These are phyloP conservation scores for Cheilosia variabilis DNA, from an alignment of 2,888 invertebrate genomes.

Conservation along the genomic window DNA sequence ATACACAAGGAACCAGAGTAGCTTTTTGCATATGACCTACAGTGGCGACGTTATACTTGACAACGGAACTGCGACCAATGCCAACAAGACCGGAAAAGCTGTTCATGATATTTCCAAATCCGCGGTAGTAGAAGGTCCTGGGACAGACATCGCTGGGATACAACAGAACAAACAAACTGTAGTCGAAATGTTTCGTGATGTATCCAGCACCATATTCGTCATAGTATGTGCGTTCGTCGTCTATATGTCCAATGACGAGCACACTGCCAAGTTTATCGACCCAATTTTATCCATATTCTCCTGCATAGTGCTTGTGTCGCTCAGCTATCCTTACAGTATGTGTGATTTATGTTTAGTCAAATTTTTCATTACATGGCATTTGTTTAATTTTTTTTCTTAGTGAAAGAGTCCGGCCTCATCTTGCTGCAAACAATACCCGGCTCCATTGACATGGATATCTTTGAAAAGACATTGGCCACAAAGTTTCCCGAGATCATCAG, in stretches of 20 bases:
- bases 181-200: constrained; percentile 87
- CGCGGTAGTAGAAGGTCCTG: constrained; percentile 78
- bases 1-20: constrained; percentile 89
- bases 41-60: constrained; percentile 87
- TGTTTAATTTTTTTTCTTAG: constrained; percentile 84
- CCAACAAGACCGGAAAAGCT: constrained; percentile 81
- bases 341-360: neutral
- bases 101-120: constrained; percentile 84
- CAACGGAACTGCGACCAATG: constrained; percentile 81
- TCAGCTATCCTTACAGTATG: constrained; percentile 93
- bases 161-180: constrained; percentile 85
- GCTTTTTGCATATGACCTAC: constrained; percentile 87
- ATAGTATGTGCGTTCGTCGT: constrained; percentile 87
- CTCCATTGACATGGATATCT: constrained; percentile 90
- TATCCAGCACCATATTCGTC: constrained; percentile 89
- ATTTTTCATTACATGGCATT: neutral
- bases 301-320: constrained; percentile 87
- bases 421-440: constrained; percentile 96
- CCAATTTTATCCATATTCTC: constrained; percentile 91
- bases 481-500: constrained; percentile 89
- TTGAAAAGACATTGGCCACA: constrained; percentile 87
- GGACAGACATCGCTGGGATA: constrained; percentile 77
- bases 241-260: constrained; percentile 84
- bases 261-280: constrained; percentile 89
- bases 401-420: constrained; percentile 94